Evolutionary conservation across 2,113 vertebrate species (phyloP), one percentile per base, ranked within the genome.

Genomic region (Cromileptes altivelis): DNA sequence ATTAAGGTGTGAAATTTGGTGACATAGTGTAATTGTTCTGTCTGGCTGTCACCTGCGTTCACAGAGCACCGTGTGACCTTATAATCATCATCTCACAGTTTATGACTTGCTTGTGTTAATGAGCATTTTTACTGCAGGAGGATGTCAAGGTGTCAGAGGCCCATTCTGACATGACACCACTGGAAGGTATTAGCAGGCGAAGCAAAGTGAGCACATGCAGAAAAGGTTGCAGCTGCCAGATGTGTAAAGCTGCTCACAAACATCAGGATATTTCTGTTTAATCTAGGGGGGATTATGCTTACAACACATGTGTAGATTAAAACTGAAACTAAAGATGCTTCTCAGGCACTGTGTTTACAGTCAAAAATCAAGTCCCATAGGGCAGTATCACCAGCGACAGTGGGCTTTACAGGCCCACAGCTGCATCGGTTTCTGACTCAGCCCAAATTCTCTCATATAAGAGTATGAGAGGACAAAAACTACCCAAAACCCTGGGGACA

Each of bases 251-350:
- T 83, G 85, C 86, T 83, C 85, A 77, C 72, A 85, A 84, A 70
- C 78, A 62, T 60, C 61, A n/a, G 75, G 69, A 53, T 85, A 55
- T 86, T 65, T 68, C 21, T 56, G 61, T 87, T 82, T 87, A 88
- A 91, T 91, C 86, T 86, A 49, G 63, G 64, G 42, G 19, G 83
- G 90, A 92, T 93, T 92, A 93, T 57, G 58, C 47, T 84, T n/a
- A 17, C 75, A 56, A 88, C 79, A 87, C 77, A 75, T 80, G 55
- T 84, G 85, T 61, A 76, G 88, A 91, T 91, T 90, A 85, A 78
- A 75, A 52, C 27, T 68, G 50, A 81, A 60, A 83, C 23, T 70
- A 78, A 80, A 82, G 70, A 82, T 61, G 73, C 80, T 21, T 70
- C 42, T 56, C 47, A 49, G 56, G 23, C 50, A 23, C 53, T 25